phyloP scores from a whole-genome alignment of 1,140 invertebrate species.

The Temnothorax longispinosus region DNA sequence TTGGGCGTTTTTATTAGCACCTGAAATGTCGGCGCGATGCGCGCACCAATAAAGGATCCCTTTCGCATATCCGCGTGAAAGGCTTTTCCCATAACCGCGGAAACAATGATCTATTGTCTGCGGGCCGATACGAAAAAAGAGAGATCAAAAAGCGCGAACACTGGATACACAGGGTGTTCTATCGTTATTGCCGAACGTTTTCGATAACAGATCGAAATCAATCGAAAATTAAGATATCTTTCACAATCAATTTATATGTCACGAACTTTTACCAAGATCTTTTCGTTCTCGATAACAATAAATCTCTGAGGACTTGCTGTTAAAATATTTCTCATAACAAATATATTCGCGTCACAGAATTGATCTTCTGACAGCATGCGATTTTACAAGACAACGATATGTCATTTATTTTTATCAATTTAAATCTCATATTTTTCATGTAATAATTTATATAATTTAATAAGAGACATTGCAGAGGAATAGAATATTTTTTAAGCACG shows the following conservation, averaged over 20 bases:
- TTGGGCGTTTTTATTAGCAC: constrained; percentile 35
- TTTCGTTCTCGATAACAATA: neutral
- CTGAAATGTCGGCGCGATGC: constrained; percentile 30
- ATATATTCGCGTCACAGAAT: neutral
- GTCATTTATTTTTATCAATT: neutral
- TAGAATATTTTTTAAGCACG: neutral
- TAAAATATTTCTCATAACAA: neutral
- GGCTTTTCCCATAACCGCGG: constrained; percentile 38
- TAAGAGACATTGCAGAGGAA: neutral
- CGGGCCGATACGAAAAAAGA: constrained; percentile 51
- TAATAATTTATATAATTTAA: constrained; percentile 17
- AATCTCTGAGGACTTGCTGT: neutral
- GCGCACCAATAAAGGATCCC: constrained; percentile 41
- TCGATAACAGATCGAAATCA: neutral
- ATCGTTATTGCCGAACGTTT: neutral
- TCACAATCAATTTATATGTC: neutral
- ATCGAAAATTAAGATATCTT: constrained; percentile 8
- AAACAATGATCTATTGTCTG: constrained; percentile 61
- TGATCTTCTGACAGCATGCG: neutral
- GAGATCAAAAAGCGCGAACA: constrained; percentile 48
- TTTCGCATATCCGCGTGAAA: constrained; percentile 47
- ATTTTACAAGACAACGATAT: neutral
- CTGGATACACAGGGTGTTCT: constrained; percentile 30
- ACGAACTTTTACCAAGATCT: neutral
- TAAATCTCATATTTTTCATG: neutral